phyloP scores from a whole-genome alignment of 2,888 invertebrate species.

The Linhomoeus sp. region DNA sequence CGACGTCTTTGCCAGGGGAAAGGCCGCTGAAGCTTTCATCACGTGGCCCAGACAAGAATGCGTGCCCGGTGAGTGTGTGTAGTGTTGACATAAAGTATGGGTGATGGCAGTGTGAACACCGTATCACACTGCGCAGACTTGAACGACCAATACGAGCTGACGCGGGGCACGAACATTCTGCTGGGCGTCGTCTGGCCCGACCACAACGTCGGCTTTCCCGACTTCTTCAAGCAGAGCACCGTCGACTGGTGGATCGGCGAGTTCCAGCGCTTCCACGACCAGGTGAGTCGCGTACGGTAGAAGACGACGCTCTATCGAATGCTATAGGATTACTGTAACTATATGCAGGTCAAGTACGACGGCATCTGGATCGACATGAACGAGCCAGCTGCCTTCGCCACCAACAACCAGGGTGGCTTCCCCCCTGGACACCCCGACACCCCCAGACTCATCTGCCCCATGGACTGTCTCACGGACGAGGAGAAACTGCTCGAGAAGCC shows the following conservation, averaged over 20 bases:
- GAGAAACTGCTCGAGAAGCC: not conserved
- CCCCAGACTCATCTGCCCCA: too few species aligned
- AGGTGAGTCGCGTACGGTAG: too few species aligned
- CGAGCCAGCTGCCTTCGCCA: constrained; percentile 54
- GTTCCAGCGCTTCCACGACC: not conserved
- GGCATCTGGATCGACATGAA: constrained; percentile 82
- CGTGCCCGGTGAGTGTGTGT: too few species aligned
- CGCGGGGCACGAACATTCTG: not conserved
- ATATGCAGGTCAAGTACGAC: constrained; percentile 40
- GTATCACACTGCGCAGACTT: too few species aligned
- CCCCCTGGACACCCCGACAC: too few species aligned
- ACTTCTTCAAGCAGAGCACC: constrained; percentile 4
- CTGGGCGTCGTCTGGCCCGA: constrained; percentile 14
- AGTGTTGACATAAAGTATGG: too few species aligned
- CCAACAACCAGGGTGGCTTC: constrained; percentile 13
- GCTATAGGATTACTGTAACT: too few species aligned
- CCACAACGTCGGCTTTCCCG: constrained; percentile 13
- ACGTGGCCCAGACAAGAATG: too few species aligned
- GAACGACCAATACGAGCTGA: not conserved
- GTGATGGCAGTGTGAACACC: too few species aligned
- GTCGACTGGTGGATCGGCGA: constrained; percentile 2
- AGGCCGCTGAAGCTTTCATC: not conserved
- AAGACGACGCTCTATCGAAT: too few species aligned
- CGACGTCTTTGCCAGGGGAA: constrained; percentile 13
- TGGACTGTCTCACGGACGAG: too few species aligned